Base-by-base conservation (phyloP, 2,888 invertebrate species). In the Globia sparganii region DNA sequence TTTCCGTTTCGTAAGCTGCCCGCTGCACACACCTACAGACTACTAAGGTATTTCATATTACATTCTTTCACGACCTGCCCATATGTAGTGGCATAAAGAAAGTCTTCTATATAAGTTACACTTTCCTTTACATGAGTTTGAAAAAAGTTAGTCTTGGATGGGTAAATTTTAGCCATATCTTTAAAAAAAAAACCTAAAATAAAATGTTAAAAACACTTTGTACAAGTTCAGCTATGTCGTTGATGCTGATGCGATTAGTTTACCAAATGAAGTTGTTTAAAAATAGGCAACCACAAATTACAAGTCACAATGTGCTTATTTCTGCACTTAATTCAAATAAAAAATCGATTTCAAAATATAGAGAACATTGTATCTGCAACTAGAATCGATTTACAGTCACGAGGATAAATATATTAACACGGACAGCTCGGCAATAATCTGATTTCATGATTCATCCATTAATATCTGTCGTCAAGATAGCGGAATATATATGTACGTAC, bases 1-100 rank as follows among this genome's bases (percentile, higher is more conserved):
- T 49, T 65, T n/a, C 31, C 1, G 18, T 62, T 25, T 43, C 34
- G 31, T 9, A 4, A 53, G 58, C 13, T 31, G 21, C 25, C 28
- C 11, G 18, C 15, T 21, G 37, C 75, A 31, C 6, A 28, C 37
- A 5, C 43, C 64, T 34, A 5, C 69, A 11, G 11, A 49, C 28
- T n/a, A 11, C 34, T 64, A 13, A 80, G 83, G 83, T 83, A 80
- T 58, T 58, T 56, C 2, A 15, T 34, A 28, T 43, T 25, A 4
- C 25, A 46, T 43, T 49, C 15, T 49, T 43, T 40, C 11, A 40
- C n/a, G 56, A 13, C 18, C 18, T 4, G 40, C 6, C n/a, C 21
- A 4, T 25, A 46, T 46, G 15, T 18, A 37, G 3, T 3, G 34
- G 8, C 34, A 18, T 46, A 37, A 40, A 25, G n/a, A 43, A 56